Evolutionary conservation across 37 sponge, comb jelly and placozoan species (phyloP).

Genomic region (Spongia lamella): DNA sequence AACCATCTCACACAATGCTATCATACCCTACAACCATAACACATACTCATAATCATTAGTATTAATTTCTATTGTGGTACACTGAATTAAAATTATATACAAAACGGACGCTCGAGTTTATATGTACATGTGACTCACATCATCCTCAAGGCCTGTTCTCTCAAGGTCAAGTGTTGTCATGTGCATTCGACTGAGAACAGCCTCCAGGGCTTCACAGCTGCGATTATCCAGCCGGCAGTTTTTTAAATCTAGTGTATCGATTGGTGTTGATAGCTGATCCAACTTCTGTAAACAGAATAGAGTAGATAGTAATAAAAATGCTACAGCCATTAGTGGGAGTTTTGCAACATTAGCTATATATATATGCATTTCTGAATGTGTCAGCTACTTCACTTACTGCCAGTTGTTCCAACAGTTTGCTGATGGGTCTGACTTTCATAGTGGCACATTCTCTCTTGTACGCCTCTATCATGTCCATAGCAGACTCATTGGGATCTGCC

Average conservation of each 20-base stretch:
- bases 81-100: neutral
- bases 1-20: conserved; percentile 92
- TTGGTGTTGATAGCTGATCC: conserved; percentile 65
- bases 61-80: neutral
- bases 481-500: conserved; percentile 65
- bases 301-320: neutral
- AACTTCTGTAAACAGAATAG: conserved; percentile 41
- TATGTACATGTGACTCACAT: conserved; percentile 35
- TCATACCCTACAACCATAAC: conserved; percentile 63
- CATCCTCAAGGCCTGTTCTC: conserved; percentile 76
- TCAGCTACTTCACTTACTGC: conserved; percentile 71
- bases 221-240: conserved; percentile 63
- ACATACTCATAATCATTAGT: neutral
- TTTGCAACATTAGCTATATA: neutral
- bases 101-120: neutral
- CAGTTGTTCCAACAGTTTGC: conserved; percentile 73
- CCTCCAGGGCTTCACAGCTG: conserved; percentile 83
- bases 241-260: conserved; percentile 78
- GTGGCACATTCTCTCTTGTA: conserved; percentile 62
- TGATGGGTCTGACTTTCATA: conserved; percentile 49
- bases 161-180: conserved; percentile 70
- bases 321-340: no score
- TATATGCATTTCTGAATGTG: neutral
- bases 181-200: conserved; percentile 72
- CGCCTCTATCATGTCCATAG: conserved; percentile 57